Evolutionary conservation across 1,140 invertebrate genomes (phyloP), one percentile per base, ranked within the genome.

Genomic region (Drosophila dunni): DNA sequence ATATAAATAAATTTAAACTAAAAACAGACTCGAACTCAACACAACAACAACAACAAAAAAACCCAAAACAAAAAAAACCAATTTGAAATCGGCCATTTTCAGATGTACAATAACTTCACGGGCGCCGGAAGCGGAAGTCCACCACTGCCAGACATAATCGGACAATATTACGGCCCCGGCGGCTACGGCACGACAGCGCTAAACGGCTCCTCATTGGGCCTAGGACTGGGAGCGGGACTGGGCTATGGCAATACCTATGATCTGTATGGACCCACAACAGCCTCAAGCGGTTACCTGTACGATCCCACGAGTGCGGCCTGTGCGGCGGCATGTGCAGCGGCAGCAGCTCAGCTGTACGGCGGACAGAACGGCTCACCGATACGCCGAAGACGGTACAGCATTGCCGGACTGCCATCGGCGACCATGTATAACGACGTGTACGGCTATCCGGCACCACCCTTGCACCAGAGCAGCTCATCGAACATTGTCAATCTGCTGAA

Each of bases 31-130:
- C 24, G 50, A 53, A 53, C 50, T 53, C 29, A 34, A 53, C 11
- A 44, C 46, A 65, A 73, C 42, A 57, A 62, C 58, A 70, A 73
- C 58, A 57, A 36, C 50, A 50, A 80, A 62, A 61, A 78, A 70
- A 64, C 54, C 50, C 42, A 65, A 76, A 64, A 54, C 53, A 70
- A 58, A 53, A 75, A 67, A 75, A 78, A 75, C 62, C 81, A 88
- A 68, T 40, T 90, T 90, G 86, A 75, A 91, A 92, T 92, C 90
- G 91, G 79, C 85, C 78, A 90, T 92, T 92, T 29, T 92, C 91
- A 92, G 91, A 92, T 92, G 91, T 92, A 92, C 83, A 90, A 91
- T 91, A 82, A 79, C 79, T 92, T 75, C 86, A 60, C 91, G 71
- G 84, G 70, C 61, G 20, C 68, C 56, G 38, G 38, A 40, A 75